phyloP scores from a whole-genome alignment of 2,888 invertebrate genomes.

The Melipona beecheii region DNA sequence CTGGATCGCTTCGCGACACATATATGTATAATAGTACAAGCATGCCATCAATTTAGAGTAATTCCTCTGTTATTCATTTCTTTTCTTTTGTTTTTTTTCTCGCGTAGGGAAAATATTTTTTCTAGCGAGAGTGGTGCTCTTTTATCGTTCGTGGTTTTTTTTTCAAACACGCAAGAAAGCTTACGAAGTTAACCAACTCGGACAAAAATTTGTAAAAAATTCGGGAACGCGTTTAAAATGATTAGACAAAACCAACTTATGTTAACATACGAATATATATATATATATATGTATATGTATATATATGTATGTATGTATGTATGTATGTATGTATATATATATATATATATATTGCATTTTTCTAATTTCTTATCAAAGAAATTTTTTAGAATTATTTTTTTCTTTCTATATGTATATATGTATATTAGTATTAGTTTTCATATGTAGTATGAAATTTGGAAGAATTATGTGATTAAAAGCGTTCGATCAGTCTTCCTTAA shows the following conservation, averaged over 20 bases:
- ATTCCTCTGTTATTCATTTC: slow-evolving; percentile 10
- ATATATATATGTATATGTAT: too few species aligned
- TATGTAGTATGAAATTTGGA: background rate
- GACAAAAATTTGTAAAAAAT: background rate
- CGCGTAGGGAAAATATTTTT: slow-evolving; percentile 19
- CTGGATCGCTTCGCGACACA: slow-evolving; percentile 5
- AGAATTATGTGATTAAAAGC: background rate
- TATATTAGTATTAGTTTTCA: background rate
- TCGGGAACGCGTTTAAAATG: slow-evolving; percentile 6
- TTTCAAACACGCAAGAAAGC: background rate
- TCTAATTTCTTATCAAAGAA: background rate
- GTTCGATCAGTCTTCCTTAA: background rate
- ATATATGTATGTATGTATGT: too few species aligned
- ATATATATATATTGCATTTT: background rate
- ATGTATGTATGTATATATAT: background rate
- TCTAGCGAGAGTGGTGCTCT: slow-evolving; percentile 23
- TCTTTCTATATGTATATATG: background rate
- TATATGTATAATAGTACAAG: slow-evolving; percentile 14
- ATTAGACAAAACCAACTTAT: background rate
- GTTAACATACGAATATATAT: background rate
- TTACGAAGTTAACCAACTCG: background rate
- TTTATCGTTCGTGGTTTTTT: slow-evolving; percentile 16
- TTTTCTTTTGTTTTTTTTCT: background rate
- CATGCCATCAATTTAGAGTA: slow-evolving; percentile 27
- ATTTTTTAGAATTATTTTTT: background rate